Evolutionary conservation across 2,797 vertebrate species (phyloP), one percentile per base, ranked within the genome.

Genomic region (Gobio occitaniae): DNA sequence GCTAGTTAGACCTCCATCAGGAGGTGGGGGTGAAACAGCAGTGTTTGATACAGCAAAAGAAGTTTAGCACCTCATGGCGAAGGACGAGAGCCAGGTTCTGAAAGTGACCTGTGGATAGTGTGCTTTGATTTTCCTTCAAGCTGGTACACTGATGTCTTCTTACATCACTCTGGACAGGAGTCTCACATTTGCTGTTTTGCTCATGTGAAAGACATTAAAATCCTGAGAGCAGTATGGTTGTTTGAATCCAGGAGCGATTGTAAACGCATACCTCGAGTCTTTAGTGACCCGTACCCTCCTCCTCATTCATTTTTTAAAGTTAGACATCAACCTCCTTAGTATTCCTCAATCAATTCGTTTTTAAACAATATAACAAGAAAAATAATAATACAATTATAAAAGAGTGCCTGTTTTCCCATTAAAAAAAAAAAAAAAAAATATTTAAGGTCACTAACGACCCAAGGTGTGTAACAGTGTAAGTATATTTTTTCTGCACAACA

Each of bases 1-100:
- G 65, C 72, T 82, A 70, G 78, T 82, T 82, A 87, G 59, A 78
- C 52, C 19, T 66, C 66, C 17, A 44, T 80, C 38, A 66, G 61
- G 13, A n/a, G 70, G 50, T 19, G 38, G 21, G 44, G 44, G 78
- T 71, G 63, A 75, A 59, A 65, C 11, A 32, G 68, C 54, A 66
- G 44, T 29, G 38, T 74, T 71, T 81, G 48, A 87, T 74, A 68
- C 52, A 52, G 59, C 41, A 21, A n/a, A 78, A 56, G 77, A 56
- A 44, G 36, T 70, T 84, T 87, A 75, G 48, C 59, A 61, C 59
- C 50, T 78, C 77, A 63, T 32, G 13, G 17, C 29, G 3, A 71
- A 61, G 15, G 38, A 32, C 3, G 36, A 70, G 68, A 78, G 59
- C 15, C 38, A 63, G 61, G 52, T 85, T 86, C 44, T 71, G 16